Percentiles rank a stretch among this genome's conserved stretches.
Conservation (phyloP, 1,140 invertebrate species). For the Scaptomyza pallida region DNA sequence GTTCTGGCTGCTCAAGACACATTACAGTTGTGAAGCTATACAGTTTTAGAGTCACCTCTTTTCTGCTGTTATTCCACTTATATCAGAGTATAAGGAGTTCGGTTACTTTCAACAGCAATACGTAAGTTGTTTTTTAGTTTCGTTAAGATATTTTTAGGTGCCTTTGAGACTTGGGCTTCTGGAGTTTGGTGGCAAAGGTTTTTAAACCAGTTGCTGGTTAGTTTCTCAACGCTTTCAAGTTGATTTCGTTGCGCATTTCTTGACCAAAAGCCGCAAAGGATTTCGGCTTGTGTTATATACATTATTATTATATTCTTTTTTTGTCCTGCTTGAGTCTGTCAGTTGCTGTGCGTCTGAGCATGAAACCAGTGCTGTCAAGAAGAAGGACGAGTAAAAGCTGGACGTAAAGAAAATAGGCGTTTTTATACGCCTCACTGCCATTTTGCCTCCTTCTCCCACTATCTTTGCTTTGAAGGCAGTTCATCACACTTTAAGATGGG, state of each 20-base stretch:
- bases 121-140: not conserved
- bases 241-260: slow-evolving; percentile 73
- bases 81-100: too few relatives aligned
- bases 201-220: slow-evolving; percentile 38
- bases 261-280: slow-evolving; percentile 73
- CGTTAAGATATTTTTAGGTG: not conserved
- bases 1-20: too few relatives aligned
- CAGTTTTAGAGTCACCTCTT: too few relatives aligned
- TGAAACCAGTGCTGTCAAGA: slow-evolving; percentile 37
- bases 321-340: slow-evolving; percentile 17
- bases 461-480: slow-evolving; percentile 38
- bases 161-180: not conserved
- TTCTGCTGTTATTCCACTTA: too few relatives aligned
- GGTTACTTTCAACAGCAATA: not conserved
- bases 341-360: slow-evolving; percentile 43
- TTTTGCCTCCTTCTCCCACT: not conserved
- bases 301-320: slow-evolving; percentile 20
- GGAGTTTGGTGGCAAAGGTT: slow-evolving; percentile 16
- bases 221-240: slow-evolving; percentile 59
- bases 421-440: slow-evolving; percentile 21
- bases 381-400: not conserved
- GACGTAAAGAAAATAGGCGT: not conserved
- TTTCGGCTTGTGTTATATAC: slow-evolving; percentile 41
- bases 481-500: slow-evolving; percentile 51
- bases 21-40: too few relatives aligned